These are phyloP conservation scores for Emydura subglobosa DNA, from an alignment of 2,113 vertebrate genomes.

Conservation along the genomic window DNA sequence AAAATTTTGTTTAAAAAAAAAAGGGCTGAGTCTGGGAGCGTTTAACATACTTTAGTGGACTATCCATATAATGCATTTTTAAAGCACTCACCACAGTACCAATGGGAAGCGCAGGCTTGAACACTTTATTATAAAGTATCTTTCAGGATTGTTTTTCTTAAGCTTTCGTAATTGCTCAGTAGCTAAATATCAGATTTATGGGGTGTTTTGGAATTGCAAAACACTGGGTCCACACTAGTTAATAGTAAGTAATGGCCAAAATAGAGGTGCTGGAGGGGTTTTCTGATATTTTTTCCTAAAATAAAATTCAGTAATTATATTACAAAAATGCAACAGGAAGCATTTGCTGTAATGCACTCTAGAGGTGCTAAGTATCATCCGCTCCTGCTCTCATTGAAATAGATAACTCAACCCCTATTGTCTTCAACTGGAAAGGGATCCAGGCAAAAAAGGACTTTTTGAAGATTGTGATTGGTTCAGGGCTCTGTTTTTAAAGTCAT, in stretches of 20 bases:
- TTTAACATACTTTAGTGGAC: background rate
- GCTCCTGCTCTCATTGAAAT: background rate
- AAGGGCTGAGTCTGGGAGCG: background rate
- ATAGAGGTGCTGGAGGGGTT: background rate
- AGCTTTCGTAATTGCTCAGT: background rate
- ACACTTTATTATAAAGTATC: background rate
- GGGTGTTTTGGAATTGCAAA: background rate
- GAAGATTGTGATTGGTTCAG: conserved; percentile 13
- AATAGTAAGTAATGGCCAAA: background rate
- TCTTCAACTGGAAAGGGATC: background rate
- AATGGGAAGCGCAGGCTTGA: background rate
- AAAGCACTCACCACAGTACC: background rate
- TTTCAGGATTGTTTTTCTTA: background rate
- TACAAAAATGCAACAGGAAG: background rate
- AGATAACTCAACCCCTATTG: background rate
- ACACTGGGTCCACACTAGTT: background rate
- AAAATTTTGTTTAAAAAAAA: background rate
- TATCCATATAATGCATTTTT: background rate
- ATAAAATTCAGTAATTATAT: background rate
- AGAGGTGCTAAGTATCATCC: background rate
- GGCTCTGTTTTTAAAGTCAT: conserved; percentile 57
- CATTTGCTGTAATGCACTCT: background rate
- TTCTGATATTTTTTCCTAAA: background rate
- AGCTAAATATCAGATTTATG: background rate
- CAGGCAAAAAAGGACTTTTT: background rate